Conservation (phyloP, 1,140 invertebrate genomes). For the Pseudomyrmex sp. region DNA sequence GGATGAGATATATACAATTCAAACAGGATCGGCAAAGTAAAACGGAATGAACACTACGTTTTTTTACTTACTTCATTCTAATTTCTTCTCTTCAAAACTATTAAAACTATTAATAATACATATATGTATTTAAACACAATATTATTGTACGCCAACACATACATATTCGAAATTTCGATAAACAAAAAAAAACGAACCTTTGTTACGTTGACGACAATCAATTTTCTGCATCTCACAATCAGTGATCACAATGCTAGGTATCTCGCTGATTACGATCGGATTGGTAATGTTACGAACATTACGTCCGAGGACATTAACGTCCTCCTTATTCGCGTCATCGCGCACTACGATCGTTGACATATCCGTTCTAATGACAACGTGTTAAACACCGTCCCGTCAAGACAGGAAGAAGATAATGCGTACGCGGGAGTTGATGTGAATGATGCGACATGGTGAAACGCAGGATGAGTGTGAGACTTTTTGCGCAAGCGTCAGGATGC, state of each 20-base stretch:
- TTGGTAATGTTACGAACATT: constrained; percentile 20
- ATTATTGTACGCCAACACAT: no score
- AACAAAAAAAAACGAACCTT: constrained; percentile 70
- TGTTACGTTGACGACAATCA: constrained; percentile 63
- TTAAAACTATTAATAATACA: no score
- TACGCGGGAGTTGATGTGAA: constrained; percentile 72
- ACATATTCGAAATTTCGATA: background rate
- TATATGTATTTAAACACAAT: background rate
- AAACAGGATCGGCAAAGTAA: background rate
- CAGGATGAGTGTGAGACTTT: constrained; percentile 28
- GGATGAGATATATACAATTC: background rate
- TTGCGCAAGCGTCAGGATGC: constrained; percentile 76
- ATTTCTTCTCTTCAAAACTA: no score
- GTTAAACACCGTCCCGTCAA: constrained; percentile 35
- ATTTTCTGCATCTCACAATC: constrained; percentile 60
- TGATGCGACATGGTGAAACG: constrained; percentile 73
- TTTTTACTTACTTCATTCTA: background rate
- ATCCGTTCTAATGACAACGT: constrained; percentile 50
- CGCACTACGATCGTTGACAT: constrained; percentile 75
- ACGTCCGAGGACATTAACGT: constrained; percentile 10
- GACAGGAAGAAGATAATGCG: constrained; percentile 55
- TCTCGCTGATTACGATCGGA: constrained; percentile 68
- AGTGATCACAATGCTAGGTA: constrained; percentile 72
- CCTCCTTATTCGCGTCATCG: constrained; percentile 57
- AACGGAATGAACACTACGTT: background rate